Base-by-base conservation (phyloP, 2,113 vertebrate genomes). In the Archocentrus centrarchus region DNA sequence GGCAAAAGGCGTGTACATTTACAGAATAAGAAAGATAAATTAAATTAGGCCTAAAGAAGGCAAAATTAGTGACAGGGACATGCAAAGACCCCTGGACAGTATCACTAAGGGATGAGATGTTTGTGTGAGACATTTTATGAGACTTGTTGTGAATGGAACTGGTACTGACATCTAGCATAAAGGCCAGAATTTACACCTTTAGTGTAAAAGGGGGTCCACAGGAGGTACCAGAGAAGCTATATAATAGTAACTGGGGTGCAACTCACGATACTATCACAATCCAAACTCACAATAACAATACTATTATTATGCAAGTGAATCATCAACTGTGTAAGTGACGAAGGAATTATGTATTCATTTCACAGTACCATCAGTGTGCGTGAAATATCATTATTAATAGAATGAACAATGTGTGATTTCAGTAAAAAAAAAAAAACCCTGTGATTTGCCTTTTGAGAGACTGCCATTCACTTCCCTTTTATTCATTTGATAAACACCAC, bases 1-100 rank as follows among this genome's bases (percentile, higher is more conserved):
- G 73, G 64, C 58, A 84, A 63, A 59, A 85, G 62, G 47, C 90
- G 79, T 88, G 75, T 41, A 87, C 83, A 87, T 82, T 77, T 83
- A 87, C 75, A 90, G 60, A 9, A 79, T 44, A 41, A 30, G 37
- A 79, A 87, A 86, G 62, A 87, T 57, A 84, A 83, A 88, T 39
- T 75, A 84, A 92, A 89, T 85, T 44, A 5, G 80, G 59, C 37
- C 78, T 82, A 64, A 91, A 70, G 18, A 11, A 32, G 80, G 77
- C 57, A 64, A 55, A 73, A 77, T 50, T 11, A 24, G 35, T 4
- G 18, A n/a, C 35, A 73, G 30, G 41, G 57, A 78, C 57, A 81
- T 11, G 17, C 55, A 77, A 79, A 83, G 64, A 81, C 20, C n/a
- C 66, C 41, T n/a, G 27, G n/a, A 79, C 32, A 50, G 76, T 44